Evolutionary conservation across 2,888 invertebrate species (phyloP).

Genomic region (Hoplodrina blanda): DNA sequence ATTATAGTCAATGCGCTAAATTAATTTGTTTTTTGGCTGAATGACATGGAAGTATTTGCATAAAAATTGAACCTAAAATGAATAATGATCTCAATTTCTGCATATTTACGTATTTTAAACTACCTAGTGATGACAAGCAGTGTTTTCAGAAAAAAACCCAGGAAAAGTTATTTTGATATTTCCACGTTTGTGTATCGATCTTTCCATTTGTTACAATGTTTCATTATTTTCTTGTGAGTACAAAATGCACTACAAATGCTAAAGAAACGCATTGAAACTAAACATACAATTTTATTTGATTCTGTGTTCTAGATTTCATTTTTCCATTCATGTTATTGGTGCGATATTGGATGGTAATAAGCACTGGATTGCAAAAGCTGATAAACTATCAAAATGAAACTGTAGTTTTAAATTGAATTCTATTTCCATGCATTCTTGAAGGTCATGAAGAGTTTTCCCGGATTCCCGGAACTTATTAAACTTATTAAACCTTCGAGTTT

Average conservation of each 20-base stretch:
- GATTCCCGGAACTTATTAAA: too few relatives aligned
- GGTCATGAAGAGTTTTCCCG: neutral
- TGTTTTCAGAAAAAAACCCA: neutral
- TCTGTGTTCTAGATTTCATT: slow-evolving; percentile 39
- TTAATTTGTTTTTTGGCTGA: slow-evolving; percentile 11
- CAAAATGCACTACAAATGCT: slow-evolving; percentile 17
- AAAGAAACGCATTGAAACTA: slow-evolving; percentile 12
- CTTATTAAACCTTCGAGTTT: too few relatives aligned
- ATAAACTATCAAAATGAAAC: slow-evolving; percentile 33
- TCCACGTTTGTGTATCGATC: neutral
- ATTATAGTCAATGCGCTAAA: slow-evolving; percentile 12
- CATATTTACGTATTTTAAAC: slow-evolving; percentile 2
- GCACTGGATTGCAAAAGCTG: slow-evolving; percentile 10
- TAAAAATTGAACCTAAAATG: neutral
- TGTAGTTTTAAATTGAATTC: slow-evolving; percentile 2
- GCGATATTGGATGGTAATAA: slow-evolving; percentile 44
- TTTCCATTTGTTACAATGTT: neutral
- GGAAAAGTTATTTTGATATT: neutral
- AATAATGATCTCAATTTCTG: slow-evolving; percentile 14
- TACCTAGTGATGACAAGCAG: neutral
- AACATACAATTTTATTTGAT: slow-evolving; percentile 48
- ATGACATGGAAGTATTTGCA: slow-evolving; percentile 9
- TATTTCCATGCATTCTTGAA: neutral
- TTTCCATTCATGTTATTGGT: slow-evolving; percentile 39
- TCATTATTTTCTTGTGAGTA: slow-evolving; percentile 8